A percentile compares a stretch with the other conserved stretches of the same genome.
These are phyloP conservation scores for Stichopus chloronotus DNA, from an alignment of 35 echinoderm and acorn worm genomes.

Conservation along the genomic window DNA sequence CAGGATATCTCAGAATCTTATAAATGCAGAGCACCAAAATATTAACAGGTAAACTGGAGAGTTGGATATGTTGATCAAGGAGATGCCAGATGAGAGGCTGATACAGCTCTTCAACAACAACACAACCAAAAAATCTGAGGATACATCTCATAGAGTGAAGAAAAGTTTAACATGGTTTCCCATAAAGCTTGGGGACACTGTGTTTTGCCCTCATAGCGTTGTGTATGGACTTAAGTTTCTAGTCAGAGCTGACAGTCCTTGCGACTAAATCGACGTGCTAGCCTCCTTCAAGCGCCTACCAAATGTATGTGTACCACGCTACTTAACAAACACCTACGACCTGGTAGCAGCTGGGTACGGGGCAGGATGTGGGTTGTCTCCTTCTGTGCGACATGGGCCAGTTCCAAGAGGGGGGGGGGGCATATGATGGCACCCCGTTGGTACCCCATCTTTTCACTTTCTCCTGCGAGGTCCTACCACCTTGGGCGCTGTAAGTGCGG, in stretches of 20 bases:
- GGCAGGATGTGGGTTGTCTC: too few relatives aligned
- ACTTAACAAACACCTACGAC: too few relatives aligned
- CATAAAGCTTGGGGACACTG: constrained; percentile 21
- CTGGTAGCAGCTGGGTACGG: constrained; percentile 51
- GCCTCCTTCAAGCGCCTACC: constrained; percentile 19
- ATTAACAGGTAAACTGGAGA: not conserved
- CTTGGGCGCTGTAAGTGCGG: not conserved
- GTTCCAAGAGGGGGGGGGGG: not conserved
- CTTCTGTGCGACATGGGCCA: too few relatives aligned
- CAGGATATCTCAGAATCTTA: not conserved
- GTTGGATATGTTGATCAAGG: not conserved
- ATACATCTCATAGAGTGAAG: not conserved
- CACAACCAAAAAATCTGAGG: not conserved
- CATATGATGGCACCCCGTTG: not conserved
- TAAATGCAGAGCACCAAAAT: constrained; percentile 47
- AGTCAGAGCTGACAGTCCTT: constrained; percentile 49
- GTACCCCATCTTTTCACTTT: not conserved
- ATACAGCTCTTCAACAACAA: not conserved
- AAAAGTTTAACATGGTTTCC: constrained; percentile 41
- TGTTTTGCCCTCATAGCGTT: constrained; percentile 46
- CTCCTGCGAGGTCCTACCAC: not conserved
- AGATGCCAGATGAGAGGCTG: constrained; percentile 41
- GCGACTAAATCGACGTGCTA: constrained; percentile 57
- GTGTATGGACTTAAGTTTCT: constrained; percentile 59
- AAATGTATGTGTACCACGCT: too few relatives aligned